phyloP scores from a whole-genome alignment of 2,797 vertebrate genomes.

The Pangasius macronema region DNA sequence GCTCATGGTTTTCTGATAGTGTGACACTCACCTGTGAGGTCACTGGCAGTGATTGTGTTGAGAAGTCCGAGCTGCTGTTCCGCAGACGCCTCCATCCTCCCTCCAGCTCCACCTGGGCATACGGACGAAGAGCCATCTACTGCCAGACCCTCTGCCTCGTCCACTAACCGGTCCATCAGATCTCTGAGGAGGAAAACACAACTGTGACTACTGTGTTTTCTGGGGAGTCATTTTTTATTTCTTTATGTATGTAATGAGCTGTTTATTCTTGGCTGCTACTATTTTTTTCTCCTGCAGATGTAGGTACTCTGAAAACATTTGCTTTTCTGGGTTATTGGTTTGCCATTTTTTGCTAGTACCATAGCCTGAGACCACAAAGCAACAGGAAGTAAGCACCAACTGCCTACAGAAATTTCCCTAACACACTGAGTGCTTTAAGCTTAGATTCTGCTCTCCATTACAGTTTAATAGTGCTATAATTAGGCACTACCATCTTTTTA shows the following conservation, averaged over 20 bases:
- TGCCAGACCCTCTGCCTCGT: slow-evolving; percentile 91
- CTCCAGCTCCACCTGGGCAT: slow-evolving; percentile 81
- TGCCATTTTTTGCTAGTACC: neutral
- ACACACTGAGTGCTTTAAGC: neutral
- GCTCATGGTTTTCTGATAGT: neutral
- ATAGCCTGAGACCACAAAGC: neutral
- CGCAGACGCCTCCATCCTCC: slow-evolving; percentile 81
- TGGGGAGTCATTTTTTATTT: neutral
- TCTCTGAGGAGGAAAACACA: slow-evolving; percentile 74
- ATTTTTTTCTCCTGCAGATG: neutral
- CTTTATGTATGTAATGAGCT: neutral
- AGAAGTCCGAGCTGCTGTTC: slow-evolving; percentile 93
- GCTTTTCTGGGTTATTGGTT: neutral
- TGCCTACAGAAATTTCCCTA: neutral
- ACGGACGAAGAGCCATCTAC: slow-evolving; percentile 85
- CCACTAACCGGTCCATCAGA: slow-evolving; percentile 96
- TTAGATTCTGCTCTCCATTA: neutral
- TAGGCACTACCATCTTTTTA: neutral
- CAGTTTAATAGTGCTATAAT: neutral
- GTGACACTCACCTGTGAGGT: slow-evolving; percentile 85
- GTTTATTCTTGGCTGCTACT: neutral
- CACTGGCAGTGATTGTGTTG: slow-evolving; percentile 94
- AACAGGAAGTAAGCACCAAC: neutral
- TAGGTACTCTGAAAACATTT: neutral
- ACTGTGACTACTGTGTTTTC: neutral